Conservation (phyloP, 2,113 vertebrate genomes). For the Sciurus niger region DNA sequence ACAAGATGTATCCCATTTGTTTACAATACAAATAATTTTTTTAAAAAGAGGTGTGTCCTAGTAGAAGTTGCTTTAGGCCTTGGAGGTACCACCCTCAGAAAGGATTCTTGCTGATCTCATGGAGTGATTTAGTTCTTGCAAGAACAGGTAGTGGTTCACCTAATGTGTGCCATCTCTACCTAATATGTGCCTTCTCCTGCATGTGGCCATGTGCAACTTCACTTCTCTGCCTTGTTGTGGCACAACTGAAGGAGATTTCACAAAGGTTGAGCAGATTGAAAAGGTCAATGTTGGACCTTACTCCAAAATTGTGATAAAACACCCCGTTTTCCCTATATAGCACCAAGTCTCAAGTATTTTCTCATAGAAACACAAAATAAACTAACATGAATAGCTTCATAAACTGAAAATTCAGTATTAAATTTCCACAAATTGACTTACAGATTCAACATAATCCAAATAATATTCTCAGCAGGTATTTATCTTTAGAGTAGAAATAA, state of each 20-base stretch:
- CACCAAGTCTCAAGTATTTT: neutral
- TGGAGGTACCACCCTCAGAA: neutral
- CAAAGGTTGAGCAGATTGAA: neutral
- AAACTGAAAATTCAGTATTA: neutral
- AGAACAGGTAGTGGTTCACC: too few species aligned
- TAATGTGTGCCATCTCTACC: too few species aligned
- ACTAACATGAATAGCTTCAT: neutral
- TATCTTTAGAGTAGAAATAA: neutral
- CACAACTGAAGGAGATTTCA: neutral
- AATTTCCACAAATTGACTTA: neutral
- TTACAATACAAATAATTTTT: too few species aligned
- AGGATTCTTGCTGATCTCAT: too few species aligned
- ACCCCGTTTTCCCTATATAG: neutral
- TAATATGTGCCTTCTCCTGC: neutral
- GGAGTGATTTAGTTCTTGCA: neutral
- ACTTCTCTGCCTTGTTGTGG: neutral
- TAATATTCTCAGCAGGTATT: neutral
- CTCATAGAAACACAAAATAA: neutral
- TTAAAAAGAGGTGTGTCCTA: too few species aligned
- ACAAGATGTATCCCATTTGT: too few species aligned
- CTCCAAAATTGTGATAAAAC: too few species aligned
- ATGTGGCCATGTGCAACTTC: neutral
- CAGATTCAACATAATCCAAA: neutral
- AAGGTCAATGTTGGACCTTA: neutral
- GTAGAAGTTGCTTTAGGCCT: neutral